A percentile compares a stretch with the other conserved stretches of the same genome.
phyloP scores from a whole-genome alignment of 1,140 invertebrate species.

The Stegodyphus mimosarum region DNA sequence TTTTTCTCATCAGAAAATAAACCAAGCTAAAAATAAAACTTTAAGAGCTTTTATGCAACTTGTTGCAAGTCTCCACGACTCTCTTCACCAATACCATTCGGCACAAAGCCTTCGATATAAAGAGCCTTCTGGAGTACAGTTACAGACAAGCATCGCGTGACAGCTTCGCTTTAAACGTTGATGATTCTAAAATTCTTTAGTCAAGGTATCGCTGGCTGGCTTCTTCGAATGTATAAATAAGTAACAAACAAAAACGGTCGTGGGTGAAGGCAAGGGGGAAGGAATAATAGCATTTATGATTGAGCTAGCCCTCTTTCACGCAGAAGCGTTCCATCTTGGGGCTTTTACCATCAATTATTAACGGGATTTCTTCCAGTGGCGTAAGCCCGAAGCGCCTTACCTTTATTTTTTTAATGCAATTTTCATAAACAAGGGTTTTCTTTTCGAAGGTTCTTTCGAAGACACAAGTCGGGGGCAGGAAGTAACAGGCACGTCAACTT shows the following conservation, averaged over 20 bases:
- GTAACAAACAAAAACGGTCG: neutral
- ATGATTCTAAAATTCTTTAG: neutral
- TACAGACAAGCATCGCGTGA: neutral
- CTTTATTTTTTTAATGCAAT: neutral
- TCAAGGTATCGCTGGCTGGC: neutral
- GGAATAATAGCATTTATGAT: neutral
- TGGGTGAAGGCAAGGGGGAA: too few species aligned
- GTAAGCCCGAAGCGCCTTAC: neutral
- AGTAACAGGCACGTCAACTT: constrained; percentile 1
- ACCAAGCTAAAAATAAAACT: too few species aligned
- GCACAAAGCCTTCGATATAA: too few species aligned
- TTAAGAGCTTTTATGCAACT: too few species aligned
- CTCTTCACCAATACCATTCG: too few species aligned
- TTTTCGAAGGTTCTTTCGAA: neutral
- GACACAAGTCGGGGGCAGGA: neutral
- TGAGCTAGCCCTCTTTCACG: neutral
- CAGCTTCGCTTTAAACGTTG: neutral
- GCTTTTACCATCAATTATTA: neutral
- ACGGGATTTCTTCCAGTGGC: neutral
- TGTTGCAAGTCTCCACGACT: too few species aligned
- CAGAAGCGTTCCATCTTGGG: neutral
- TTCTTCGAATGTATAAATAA: constrained; percentile 4
- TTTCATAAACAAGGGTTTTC: constrained; percentile 17
- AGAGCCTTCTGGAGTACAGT: neutral
- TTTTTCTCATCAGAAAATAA: too few species aligned